Percentiles rank a stretch among this genome's conserved stretches.
Conservation (phyloP, 2,888 invertebrate genomes). For the Aromia moschata region DNA sequence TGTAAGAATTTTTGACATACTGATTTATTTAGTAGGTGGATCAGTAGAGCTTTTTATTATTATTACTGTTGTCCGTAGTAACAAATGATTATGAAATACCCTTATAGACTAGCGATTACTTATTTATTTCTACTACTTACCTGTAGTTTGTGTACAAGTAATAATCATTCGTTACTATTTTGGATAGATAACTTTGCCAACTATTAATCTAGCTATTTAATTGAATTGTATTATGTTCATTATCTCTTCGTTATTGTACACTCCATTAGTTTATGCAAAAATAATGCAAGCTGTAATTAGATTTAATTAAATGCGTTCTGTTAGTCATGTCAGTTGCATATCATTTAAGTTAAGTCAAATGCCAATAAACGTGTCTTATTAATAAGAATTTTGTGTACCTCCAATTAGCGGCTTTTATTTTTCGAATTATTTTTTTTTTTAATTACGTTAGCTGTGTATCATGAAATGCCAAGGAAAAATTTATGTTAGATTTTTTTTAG, state of each 20-base stretch:
- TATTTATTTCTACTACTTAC: not conserved
- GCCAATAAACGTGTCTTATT: constrained; percentile 27
- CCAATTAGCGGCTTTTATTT: constrained; percentile 36
- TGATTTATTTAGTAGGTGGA: not conserved
- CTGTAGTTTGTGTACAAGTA: constrained; percentile 2
- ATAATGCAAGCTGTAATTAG: constrained; percentile 34
- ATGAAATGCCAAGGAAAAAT: constrained; percentile 27
- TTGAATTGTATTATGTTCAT: constrained; percentile 36
- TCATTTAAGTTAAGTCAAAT: constrained; percentile 29
- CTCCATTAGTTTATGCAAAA: constrained; percentile 33
- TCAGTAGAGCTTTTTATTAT: constrained; percentile 1
- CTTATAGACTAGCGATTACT: constrained; percentile 1
- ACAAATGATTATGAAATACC: constrained; percentile 12
- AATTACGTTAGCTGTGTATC: constrained; percentile 18
- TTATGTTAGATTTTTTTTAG: constrained; percentile 36
- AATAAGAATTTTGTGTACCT: constrained; percentile 26
- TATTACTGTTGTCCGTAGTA: constrained; percentile 11
- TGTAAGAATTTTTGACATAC: too few relatives aligned
- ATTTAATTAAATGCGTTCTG: constrained; percentile 24
- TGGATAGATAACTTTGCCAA: constrained; percentile 36
- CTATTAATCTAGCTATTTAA: constrained; percentile 30
- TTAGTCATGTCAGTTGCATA: constrained; percentile 38
- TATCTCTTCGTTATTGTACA: constrained; percentile 32
- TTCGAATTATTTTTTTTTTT: constrained; percentile 38
- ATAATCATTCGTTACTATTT: constrained; percentile 35